Base-by-base conservation (phyloP, 2,888 invertebrate species). In the Criorhina ranunculi region DNA sequence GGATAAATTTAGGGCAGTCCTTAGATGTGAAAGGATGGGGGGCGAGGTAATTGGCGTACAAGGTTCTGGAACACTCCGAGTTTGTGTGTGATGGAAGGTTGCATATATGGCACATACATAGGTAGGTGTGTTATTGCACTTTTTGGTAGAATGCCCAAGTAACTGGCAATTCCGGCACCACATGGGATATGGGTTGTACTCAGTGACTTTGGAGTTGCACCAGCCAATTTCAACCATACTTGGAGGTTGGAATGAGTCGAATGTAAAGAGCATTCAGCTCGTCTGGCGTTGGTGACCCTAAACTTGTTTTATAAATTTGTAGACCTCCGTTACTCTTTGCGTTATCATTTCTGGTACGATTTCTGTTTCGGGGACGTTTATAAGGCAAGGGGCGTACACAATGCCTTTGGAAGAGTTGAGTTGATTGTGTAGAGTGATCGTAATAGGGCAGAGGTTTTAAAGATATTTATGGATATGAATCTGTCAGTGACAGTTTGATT, bases 381-480 rank as follows among this genome's bases (percentile, higher is more conserved):
- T 55, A 33, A 55, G 33, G 1, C 53, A 55, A 8, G 53, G 53
- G 1, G 53, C 53, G 53, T 55, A 55, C 19, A 24, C 33, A 8
- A 24, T n/a, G n/a, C n/a, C n/a, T n/a, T n/a, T n/a, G n/a, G 55
- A 55, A 4, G 29, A 29, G 17, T 55, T 57, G 19, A 37, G 19
- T 35, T 37, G 57, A 5, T 37, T 19, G 35, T 35, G 37, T 11
- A 57, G 57, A 8, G 31, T 37, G 11, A 57, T 31, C 5, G 57
- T 37, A 11, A 57, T 15, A 19, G 35, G 55, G 33, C 55, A 55
- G 11, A 35, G 31, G 17, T 31, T 55, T 4, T 24, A 57, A 6
- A 57, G 69, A 11, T 59, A 44, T 46, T 60, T 7, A n/a, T 46
- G 15, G 35, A n/a, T 2, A 51, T 29, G 29, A 72, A 72, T 46